Evolutionary conservation across 2,797 vertebrate genomes (phyloP).

Genomic region (Semaprochilodus insignis): DNA sequence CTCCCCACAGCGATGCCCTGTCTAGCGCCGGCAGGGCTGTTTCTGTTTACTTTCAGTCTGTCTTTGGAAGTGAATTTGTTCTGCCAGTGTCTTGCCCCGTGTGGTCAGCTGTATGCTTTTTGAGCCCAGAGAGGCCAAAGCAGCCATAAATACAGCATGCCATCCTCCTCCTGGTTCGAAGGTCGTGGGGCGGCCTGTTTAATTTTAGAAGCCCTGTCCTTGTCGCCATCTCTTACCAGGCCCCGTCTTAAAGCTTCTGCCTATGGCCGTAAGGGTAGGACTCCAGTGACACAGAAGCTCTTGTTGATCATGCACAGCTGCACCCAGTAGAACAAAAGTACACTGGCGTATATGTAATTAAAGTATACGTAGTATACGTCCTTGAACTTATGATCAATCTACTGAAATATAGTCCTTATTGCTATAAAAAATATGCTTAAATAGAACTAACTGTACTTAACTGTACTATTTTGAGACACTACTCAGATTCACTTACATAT

Average conservation of each 20-base stretch:
- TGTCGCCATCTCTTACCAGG: not conserved
- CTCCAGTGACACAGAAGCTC: conserved; percentile 7
- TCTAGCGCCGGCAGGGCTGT: not conserved
- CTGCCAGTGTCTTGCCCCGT: not conserved
- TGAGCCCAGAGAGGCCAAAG: not conserved
- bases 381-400: no score
- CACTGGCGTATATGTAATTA: no score
- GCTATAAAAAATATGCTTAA: no score
- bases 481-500: no score
- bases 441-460: no score
- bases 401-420: no score
- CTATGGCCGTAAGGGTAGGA: not conserved
- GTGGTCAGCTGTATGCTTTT: not conserved
- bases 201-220: conserved; percentile 13
- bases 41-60: conserved; percentile 11
- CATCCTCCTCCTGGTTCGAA: not conserved
- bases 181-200: conserved; percentile 4
- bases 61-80: not conserved
- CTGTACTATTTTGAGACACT: no score
- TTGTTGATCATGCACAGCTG: conserved; percentile 15
- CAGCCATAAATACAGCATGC: conserved; percentile 12
- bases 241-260: not conserved
- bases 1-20: not conserved
- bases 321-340: not conserved
- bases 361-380: no score